Conservation (phyloP, 2,113 vertebrate species). For the Pimephales promelas region DNA sequence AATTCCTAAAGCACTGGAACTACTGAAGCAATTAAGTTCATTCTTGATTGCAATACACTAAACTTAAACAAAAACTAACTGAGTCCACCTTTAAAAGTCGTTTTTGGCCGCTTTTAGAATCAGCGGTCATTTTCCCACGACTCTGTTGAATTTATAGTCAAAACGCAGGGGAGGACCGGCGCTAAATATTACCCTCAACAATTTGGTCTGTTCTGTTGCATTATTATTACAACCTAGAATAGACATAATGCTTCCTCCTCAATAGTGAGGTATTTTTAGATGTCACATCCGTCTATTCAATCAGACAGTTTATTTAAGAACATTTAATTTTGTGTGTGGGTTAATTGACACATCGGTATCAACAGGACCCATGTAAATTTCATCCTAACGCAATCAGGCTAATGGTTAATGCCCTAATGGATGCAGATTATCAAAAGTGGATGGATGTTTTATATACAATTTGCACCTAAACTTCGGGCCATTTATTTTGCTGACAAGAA, state of each 20-base stretch:
- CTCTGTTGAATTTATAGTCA: conserved; percentile 27
- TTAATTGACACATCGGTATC: conserved; percentile 30
- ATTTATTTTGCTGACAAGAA: conserved; percentile 43
- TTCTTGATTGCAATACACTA: neutral
- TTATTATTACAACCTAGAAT: conserved; percentile 39
- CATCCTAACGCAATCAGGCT: conserved; percentile 37
- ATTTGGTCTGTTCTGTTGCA: conserved; percentile 14
- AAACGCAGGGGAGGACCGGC: conserved; percentile 1
- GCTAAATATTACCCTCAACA: conserved; percentile 22
- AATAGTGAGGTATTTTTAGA: conserved; percentile 28
- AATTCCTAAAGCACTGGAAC: neutral
- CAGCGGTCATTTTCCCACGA: conserved; percentile 33
- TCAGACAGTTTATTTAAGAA: conserved; percentile 41
- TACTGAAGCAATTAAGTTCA: neutral
- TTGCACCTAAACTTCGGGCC: conserved; percentile 36
- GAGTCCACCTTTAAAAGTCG: neutral
- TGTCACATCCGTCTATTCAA: conserved; percentile 40
- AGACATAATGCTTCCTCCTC: conserved; percentile 16
- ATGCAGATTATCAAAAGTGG: conserved; percentile 31
- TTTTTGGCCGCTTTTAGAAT: neutral
- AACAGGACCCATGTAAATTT: conserved; percentile 36
- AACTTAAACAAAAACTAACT: neutral
- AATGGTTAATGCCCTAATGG: conserved; percentile 42
- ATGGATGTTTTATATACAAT: conserved; percentile 42
- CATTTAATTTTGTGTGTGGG: conserved; percentile 27